Evolutionary conservation across 2,888 invertebrate genomes (phyloP).

Genomic region (Papilio demoleus): DNA sequence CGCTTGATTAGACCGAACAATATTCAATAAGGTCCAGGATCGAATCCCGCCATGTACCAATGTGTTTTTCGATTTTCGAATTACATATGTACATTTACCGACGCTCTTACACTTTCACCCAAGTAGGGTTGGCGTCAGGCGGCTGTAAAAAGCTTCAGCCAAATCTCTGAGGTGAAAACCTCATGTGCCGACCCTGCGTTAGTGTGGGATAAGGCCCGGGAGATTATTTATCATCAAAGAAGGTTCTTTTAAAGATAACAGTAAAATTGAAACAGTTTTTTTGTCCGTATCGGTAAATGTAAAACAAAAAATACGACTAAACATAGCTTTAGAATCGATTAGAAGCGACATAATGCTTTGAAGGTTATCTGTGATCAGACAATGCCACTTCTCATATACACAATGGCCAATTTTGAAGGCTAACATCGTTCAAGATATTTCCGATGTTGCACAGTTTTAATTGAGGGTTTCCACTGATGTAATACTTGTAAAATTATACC

Average conservation of each 20-base stretch:
- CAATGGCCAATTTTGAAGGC: constrained; percentile 1
- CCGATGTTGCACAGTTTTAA: background rate
- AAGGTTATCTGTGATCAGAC: constrained; percentile 16
- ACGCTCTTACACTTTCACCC: too few relatives aligned
- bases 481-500: background rate
- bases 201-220: too few relatives aligned
- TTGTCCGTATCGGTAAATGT: background rate
- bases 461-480: background rate
- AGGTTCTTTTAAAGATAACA: background rate
- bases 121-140: too few relatives aligned
- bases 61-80: too few relatives aligned
- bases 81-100: too few relatives aligned
- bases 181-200: too few relatives aligned
- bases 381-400: constrained; percentile 20
- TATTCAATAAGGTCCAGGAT: too few relatives aligned
- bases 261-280: background rate
- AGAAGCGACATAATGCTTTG: constrained; percentile 1
- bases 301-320: background rate
- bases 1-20: too few relatives aligned
- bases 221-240: background rate
- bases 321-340: constrained; percentile 1
- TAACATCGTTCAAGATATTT: background rate
- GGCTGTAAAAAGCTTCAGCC: too few relatives aligned
- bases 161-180: too few relatives aligned
- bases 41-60: too few relatives aligned